Percentiles rank a stretch among this genome's conserved stretches.
phyloP scores from a whole-genome alignment of 2,888 invertebrate species.

The Ectobius pallidus region DNA sequence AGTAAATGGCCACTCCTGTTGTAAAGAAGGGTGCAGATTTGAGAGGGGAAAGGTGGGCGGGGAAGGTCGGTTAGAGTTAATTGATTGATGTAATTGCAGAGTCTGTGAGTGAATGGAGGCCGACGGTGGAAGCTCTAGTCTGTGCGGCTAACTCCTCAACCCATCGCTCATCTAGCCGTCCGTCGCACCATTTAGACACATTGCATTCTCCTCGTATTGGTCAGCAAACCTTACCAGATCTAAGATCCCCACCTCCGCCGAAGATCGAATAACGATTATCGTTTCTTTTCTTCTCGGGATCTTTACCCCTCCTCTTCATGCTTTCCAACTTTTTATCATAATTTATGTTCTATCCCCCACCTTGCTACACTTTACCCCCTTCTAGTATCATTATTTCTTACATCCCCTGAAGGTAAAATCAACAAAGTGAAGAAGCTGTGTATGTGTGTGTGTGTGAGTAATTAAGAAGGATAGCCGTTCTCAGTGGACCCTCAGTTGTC shows the following conservation, averaged over 20 bases:
- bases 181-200: no score
- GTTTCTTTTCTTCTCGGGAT: conserved; percentile 1
- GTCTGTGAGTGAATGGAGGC: no score
- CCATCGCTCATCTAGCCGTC: no score
- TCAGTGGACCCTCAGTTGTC: conserved; percentile 5
- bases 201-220: no score
- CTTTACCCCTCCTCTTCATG: not conserved
- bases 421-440: not conserved
- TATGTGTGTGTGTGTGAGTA: not conserved
- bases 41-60: no score
- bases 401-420: conserved; percentile 2
- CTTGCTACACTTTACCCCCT: conserved; percentile 6
- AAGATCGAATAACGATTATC: not conserved
- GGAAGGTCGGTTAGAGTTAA: no score
- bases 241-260: not conserved
- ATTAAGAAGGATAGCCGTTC: not conserved
- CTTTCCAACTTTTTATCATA: not conserved
- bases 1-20: no score
- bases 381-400: not conserved
- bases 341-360: not conserved
- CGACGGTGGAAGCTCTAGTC: not conserved
- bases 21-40: no score
- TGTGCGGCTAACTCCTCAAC: no score
- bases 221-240: not conserved
- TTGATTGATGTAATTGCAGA: not conserved